phyloP scores from a whole-genome alignment of 2,113 vertebrate genomes.

The Pseudopipra pipra region DNA sequence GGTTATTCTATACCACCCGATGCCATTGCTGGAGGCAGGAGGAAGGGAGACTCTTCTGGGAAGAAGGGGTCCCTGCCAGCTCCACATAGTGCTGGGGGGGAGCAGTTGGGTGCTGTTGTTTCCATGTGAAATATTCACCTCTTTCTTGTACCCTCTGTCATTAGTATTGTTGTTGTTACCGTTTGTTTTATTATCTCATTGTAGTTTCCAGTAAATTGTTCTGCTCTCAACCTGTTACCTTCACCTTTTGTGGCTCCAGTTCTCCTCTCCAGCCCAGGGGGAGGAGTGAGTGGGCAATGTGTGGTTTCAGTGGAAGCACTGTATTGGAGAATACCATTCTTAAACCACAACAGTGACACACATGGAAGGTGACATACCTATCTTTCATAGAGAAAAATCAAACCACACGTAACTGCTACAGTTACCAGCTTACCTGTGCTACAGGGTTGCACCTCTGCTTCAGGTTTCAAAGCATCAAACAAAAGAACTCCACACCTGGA shows the following conservation, averaged over 20 bases:
- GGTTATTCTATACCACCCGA: neutral
- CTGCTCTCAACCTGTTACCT: neutral
- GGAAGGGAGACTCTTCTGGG: neutral
- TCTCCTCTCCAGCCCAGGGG: neutral
- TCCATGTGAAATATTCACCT: neutral
- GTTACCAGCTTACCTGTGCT: neutral
- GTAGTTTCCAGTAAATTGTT: neutral
- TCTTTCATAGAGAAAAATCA: neutral
- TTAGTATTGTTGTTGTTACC: neutral
- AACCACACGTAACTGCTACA: neutral
- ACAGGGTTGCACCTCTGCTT: neutral
- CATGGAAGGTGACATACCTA: accelerated
- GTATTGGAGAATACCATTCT: neutral
- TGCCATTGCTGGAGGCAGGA: neutral
- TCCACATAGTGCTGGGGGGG: neutral
- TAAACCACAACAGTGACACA: neutral
- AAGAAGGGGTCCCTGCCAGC: neutral
- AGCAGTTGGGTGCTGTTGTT: neutral
- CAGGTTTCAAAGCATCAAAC: neutral
- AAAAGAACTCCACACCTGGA: neutral
- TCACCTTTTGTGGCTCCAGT: neutral
- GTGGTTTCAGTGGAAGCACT: neutral
- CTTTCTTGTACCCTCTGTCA: neutral
- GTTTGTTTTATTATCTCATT: neutral
- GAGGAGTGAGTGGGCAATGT: neutral